Percentiles rank a stretch among this genome's conserved stretches.
phyloP scores from a whole-genome alignment of 2,888 invertebrate genomes.

The Cecidostiba fungosa region DNA sequence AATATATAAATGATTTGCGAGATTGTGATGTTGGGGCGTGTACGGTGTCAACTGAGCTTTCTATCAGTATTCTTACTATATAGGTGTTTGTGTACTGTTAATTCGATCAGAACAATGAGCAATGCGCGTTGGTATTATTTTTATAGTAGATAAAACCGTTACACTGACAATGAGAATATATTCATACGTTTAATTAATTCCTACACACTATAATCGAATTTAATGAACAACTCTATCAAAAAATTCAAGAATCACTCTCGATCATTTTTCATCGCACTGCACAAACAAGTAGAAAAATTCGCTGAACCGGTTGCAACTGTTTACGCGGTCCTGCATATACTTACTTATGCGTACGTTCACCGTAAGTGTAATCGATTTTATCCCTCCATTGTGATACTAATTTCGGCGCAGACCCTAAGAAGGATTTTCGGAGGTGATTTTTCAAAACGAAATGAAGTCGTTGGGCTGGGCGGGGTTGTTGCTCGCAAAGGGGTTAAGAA shows the following conservation, averaged over 20 bases:
- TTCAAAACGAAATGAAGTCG: slow-evolving; percentile 45
- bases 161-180: background rate
- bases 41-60: background rate
- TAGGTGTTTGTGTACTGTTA: slow-evolving; percentile 3
- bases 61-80: background rate
- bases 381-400: slow-evolving; percentile 55
- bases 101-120: background rate
- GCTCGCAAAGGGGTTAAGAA: background rate
- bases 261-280: slow-evolving; percentile 15
- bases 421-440: slow-evolving; percentile 32
- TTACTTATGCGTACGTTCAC: background rate
- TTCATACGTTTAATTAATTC: background rate
- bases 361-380: slow-evolving; percentile 43
- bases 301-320: slow-evolving; percentile 36
- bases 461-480: background rate
- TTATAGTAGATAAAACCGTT: background rate
- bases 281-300: slow-evolving; percentile 1
- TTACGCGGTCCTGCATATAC: background rate
- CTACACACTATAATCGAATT: background rate
- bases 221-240: background rate
- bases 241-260: background rate
- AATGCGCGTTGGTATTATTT: background rate
- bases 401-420: background rate
- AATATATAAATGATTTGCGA: slow-evolving; percentile 11
- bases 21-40: slow-evolving; percentile 18